Evolutionary conservation across 2,113 vertebrate species (phyloP).

Genomic region (Malurus elegans): DNA sequence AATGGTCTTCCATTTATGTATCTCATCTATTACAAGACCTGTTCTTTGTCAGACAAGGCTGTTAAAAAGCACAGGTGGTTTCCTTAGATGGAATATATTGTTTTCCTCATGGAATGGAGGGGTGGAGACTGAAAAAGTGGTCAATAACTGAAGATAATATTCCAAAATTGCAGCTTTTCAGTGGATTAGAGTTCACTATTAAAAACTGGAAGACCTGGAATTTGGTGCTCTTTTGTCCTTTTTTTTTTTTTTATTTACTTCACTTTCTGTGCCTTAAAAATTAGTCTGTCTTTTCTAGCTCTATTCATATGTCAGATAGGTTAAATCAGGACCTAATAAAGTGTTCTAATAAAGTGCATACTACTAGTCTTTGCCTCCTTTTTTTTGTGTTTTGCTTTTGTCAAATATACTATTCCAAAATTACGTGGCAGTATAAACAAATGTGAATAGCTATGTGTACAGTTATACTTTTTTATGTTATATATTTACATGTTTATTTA

Average conservation of each 20-base stretch:
- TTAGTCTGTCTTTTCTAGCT: neutral
- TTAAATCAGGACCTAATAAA: neutral
- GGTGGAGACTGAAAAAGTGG: neutral
- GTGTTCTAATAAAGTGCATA: neutral
- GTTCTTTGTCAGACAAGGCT: neutral
- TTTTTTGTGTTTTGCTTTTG: neutral
- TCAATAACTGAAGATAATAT: neutral
- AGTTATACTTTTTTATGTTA: neutral
- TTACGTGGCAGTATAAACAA: neutral
- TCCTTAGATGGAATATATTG: neutral
- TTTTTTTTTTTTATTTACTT: neutral
- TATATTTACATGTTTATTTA: neutral
- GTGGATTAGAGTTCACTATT: neutral
- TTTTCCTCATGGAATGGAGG: neutral
- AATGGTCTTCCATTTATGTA: constrained; percentile 29
- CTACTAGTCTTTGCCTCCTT: neutral
- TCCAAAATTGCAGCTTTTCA: neutral
- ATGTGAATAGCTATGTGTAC: neutral
- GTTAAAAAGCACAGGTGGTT: neutral
- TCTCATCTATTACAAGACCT: constrained; percentile 7
- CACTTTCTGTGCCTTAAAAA: neutral
- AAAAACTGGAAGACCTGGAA: neutral
- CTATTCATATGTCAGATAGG: neutral
- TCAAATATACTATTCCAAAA: neutral
- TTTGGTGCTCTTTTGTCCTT: neutral